Evolutionary conservation across 2,888 invertebrate genomes (phyloP).

Genomic region (Eulithis testata): DNA sequence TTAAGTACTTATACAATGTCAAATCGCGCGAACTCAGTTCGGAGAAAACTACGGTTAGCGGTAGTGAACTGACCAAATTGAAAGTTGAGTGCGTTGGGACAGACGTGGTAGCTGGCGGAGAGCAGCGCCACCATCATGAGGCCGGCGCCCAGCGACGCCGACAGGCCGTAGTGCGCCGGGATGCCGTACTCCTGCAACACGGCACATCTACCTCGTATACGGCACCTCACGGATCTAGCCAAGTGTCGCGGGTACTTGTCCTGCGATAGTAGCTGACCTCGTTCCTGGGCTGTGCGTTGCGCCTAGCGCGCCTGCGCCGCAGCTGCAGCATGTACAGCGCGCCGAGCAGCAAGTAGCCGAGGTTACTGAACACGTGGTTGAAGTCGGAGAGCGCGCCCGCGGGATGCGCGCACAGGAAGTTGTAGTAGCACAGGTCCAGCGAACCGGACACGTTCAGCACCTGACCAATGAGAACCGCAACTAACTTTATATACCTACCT

Average conservation of each 20-base stretch:
- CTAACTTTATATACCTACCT: too few species aligned
- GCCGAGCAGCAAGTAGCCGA: constrained; percentile 93
- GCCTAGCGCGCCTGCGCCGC: constrained; percentile 58
- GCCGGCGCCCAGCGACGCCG: constrained; percentile 93
- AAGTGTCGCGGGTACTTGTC: too few species aligned
- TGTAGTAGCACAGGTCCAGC: constrained; percentile 96
- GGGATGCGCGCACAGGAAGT: constrained; percentile 94
- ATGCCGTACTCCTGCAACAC: constrained; percentile 87
- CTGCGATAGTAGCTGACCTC: constrained; percentile 49
- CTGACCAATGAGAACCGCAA: constrained; percentile 60
- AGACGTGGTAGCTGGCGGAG: constrained; percentile 95
- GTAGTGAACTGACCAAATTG: constrained; percentile 89
- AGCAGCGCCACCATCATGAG: constrained; percentile 95
- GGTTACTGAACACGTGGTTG: constrained; percentile 94
- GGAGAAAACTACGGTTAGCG: too few species aligned
- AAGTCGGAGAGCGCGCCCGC: constrained; percentile 90
- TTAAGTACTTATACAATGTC: too few species aligned
- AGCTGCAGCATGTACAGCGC: constrained; percentile 90
- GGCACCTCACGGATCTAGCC: too few species aligned
- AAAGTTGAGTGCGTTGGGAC: constrained; percentile 94
- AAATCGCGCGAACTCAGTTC: too few species aligned
- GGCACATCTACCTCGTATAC: not conserved
- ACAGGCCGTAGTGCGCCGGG: constrained; percentile 93
- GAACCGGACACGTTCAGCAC: constrained; percentile 92
- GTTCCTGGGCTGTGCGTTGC: constrained; percentile 55